Base-by-base conservation (phyloP, 2,888 invertebrate species). In the Lysandra coridon region DNA sequence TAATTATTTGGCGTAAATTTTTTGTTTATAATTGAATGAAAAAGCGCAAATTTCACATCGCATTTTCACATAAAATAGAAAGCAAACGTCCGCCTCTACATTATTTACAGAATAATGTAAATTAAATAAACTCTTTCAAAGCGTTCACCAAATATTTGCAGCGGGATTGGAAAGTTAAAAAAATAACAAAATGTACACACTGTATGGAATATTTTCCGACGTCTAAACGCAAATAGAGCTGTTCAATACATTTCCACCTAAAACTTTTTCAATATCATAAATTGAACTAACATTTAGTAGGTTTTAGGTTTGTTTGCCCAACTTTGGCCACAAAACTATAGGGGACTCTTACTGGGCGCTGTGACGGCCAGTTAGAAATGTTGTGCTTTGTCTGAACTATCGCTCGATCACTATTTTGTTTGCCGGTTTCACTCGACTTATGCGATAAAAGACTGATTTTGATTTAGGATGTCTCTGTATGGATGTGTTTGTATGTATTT, bases 71-170 rank as follows among this genome's bases (percentile, higher is more conserved):
- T 10, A 49, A 14, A 44, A 23, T 75, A 75, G 10, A 30, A 75
- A 49, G 23, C 30, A 12, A 64, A 30, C 23, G 23, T 62, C 7
- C n/a, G 60, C 62, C 4, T 69, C 74, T 80, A 78, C 17, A 69
- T 69, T 78, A 78, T 69, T 80, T 80, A 64, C 75, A 44, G 12
- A 75, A 75, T 49, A 49, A 44, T 75, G 75, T 49, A 49, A 75
- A 49, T 75, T 44, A 80, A 80, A 75, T 75, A 74, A 80, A 80
- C 64, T 78, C 78, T 80, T 80, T 81, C 60, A 74, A 74, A 44
- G 14, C 44, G 49, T 23, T 23, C 75, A 37, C 75, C 75, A 49
- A 44, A 75, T 57, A 57, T 33, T 76, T 76, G 76, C 7, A 53
- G 6, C 76, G 17, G 53, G 53, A 76, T 49, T 75, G 75, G 17